Conservation (phyloP, 2,888 invertebrate genomes). For the Ephialtes manifestator region DNA sequence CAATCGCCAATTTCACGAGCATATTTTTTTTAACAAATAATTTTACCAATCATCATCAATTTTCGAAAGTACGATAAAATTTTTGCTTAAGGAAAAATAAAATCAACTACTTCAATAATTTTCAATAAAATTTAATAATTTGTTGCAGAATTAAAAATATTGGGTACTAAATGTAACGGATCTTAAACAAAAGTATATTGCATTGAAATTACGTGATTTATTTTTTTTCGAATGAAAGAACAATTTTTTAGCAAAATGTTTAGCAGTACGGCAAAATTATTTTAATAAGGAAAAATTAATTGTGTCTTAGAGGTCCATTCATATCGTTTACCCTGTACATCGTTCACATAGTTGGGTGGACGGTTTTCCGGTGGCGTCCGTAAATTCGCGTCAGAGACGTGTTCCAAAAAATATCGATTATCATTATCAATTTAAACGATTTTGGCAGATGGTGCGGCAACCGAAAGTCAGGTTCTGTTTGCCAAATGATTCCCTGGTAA, state of each 20-base stretch:
- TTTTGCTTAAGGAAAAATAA: no score
- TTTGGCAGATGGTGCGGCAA: constrained; percentile 81
- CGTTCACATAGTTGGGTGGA: constrained; percentile 11
- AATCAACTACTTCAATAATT: no score
- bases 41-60: no score
- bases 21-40: no score
- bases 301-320: background rate
- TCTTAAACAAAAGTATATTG: no score
- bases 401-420: constrained; percentile 66
- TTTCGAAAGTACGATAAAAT: no score
- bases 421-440: constrained; percentile 81
- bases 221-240: no score
- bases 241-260: no score
- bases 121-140: no score
- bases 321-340: constrained; percentile 12
- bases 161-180: no score
- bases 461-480: constrained; percentile 77
- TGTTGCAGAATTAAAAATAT: no score
- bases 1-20: background rate
- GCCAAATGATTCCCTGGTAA: constrained; percentile 75
- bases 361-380: constrained; percentile 43
- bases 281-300: background rate
- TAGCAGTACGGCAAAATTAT: background rate
- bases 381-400: constrained; percentile 59
- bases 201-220: no score